Evolutionary conservation across 2,113 vertebrate genomes (phyloP).

Genomic region (Marmota flaviventris): DNA sequence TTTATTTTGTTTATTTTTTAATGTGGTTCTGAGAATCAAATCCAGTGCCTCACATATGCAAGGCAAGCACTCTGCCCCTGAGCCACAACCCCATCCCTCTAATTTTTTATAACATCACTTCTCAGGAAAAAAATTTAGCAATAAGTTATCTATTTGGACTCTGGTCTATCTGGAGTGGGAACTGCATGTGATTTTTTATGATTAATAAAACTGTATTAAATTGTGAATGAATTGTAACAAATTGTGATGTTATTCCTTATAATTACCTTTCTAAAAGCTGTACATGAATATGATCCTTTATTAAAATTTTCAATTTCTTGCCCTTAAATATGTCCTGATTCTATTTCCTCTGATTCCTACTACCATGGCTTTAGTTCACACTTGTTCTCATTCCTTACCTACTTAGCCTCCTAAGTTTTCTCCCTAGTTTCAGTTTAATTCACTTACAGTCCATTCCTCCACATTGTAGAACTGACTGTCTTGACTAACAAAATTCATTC

Average conservation of each 20-base stretch:
- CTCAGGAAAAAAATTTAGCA: conserved; percentile 51
- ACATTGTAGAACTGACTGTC: not conserved
- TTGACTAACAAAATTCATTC: not conserved
- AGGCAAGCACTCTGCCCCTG: too few relatives aligned
- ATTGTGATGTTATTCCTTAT: conserved; percentile 7
- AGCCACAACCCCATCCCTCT: too few relatives aligned
- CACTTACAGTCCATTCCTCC: not conserved
- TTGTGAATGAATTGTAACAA: conserved; percentile 27
- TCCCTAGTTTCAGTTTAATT: not conserved
- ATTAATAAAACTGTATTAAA: conserved; percentile 9
- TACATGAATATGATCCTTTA: not conserved
- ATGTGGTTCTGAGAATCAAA: too few relatives aligned
- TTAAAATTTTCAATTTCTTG: conserved; percentile 21
- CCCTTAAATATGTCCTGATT: conserved; percentile 25
- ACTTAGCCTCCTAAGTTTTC: not conserved
- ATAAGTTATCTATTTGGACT: conserved; percentile 5
- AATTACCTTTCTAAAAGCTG: not conserved
- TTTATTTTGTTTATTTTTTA: too few relatives aligned
- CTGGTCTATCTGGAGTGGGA: not conserved
- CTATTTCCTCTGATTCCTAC: not conserved
- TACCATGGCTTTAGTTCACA: not conserved
- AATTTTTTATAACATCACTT: conserved; percentile 23
- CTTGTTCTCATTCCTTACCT: conserved; percentile 8
- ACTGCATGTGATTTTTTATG: not conserved
- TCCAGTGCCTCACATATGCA: too few relatives aligned